Evolutionary conservation across 2,888 invertebrate species (phyloP).

Genomic region (Epicampocera succincta): DNA sequence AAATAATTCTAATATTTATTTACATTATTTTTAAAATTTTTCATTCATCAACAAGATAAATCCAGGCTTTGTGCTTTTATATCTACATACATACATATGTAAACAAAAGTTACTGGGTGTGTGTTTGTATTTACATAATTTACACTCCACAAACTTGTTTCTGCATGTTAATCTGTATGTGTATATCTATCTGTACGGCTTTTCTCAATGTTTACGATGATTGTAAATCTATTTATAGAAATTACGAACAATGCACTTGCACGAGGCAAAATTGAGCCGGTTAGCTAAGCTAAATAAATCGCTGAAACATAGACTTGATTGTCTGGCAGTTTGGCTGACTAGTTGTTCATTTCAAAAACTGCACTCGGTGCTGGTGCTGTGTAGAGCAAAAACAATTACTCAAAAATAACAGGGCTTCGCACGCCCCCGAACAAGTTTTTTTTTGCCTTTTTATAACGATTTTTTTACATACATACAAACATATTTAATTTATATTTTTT

Average conservation of each 20-base stretch:
- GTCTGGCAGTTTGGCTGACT: constrained; percentile 1
- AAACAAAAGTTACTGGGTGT: too few species aligned
- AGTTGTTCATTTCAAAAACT: constrained; percentile 34
- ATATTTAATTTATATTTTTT: constrained; percentile 35
- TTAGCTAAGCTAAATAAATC: constrained; percentile 35
- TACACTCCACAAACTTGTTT: neutral
- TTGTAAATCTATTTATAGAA: constrained; percentile 70
- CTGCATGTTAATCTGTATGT: too few species aligned
- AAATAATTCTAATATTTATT: too few species aligned
- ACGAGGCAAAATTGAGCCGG: constrained; percentile 62
- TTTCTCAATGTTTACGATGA: constrained; percentile 55
- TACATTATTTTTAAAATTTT: too few species aligned
- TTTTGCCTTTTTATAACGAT: constrained; percentile 44
- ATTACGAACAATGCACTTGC: constrained; percentile 64
- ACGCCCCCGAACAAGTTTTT: constrained; percentile 66
- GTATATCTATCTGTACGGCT: constrained; percentile 14
- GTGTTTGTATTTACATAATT: too few species aligned
- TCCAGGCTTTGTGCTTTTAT: too few species aligned
- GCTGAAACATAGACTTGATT: too few species aligned
- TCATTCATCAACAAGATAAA: too few species aligned
- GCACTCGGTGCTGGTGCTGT: constrained; percentile 17
- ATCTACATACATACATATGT: too few species aligned
- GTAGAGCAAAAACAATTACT: constrained; percentile 42
- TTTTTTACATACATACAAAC: constrained; percentile 31
- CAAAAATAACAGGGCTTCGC: constrained; percentile 55